A percentile compares a stretch with the other conserved stretches of the same genome.
Evolutionary conservation across 2,888 invertebrate genomes (phyloP).

Genomic region (Brenthis daphne): DNA sequence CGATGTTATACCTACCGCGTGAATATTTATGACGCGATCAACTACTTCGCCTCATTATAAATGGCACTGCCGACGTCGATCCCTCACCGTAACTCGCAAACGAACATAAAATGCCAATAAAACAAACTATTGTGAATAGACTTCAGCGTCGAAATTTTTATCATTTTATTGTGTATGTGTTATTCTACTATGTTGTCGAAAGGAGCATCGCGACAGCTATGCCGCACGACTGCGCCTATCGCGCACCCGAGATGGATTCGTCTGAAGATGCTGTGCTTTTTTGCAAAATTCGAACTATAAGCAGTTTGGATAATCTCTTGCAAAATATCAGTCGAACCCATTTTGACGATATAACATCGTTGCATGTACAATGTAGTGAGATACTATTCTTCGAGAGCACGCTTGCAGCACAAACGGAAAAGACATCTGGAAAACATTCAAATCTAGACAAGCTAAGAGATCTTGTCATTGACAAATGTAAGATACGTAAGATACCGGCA

Average conservation of each 20-base stretch:
- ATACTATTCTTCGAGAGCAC: slow-evolving; percentile 88
- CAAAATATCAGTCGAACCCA: slow-evolving; percentile 86
- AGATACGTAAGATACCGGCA: slow-evolving; percentile 87
- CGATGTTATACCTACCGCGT: slow-evolving; percentile 70
- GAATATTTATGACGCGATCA: slow-evolving; percentile 78
- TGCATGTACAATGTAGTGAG: slow-evolving; percentile 88
- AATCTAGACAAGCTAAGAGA: slow-evolving; percentile 86
- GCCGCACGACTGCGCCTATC: slow-evolving; percentile 88
- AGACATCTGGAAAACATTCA: slow-evolving; percentile 76
- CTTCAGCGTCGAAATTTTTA: slow-evolving; percentile 76
- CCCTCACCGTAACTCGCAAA: slow-evolving; percentile 62
- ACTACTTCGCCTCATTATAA: slow-evolving; percentile 68
- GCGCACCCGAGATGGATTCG: slow-evolving; percentile 81
- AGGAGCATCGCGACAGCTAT: slow-evolving; percentile 70
- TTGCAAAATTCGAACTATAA: slow-evolving; percentile 88
- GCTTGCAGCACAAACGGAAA: slow-evolving; percentile 77
- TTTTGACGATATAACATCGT: slow-evolving; percentile 84
- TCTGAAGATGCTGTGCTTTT: slow-evolving; percentile 82
- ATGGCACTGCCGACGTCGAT: slow-evolving; percentile 73
- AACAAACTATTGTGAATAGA: slow-evolving; percentile 71
- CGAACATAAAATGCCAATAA: slow-evolving; percentile 78
- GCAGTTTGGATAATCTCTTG: slow-evolving; percentile 85
- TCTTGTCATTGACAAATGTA: slow-evolving; percentile 88
- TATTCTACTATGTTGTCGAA: slow-evolving; percentile 74
- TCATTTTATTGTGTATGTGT: slow-evolving; percentile 77